phyloP scores from a whole-genome alignment of 2,888 invertebrate species.

The Tenthredo mesomela region DNA sequence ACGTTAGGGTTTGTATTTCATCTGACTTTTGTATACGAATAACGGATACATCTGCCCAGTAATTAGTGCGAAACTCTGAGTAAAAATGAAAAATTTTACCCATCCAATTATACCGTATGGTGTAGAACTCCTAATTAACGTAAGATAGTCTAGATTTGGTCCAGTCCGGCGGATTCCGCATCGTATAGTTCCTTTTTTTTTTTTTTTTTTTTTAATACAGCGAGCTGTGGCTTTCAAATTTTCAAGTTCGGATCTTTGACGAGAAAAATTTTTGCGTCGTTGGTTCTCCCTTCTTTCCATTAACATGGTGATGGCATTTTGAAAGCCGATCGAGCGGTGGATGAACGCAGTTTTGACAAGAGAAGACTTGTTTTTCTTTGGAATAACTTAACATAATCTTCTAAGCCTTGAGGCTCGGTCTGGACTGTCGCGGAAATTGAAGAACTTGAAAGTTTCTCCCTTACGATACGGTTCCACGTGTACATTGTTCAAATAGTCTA shows the following conservation, averaged over 20 bases:
- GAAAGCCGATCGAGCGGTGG: conserved; percentile 38
- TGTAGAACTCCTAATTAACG: neutral
- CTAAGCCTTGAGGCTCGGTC: conserved; percentile 15
- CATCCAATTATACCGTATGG: neutral
- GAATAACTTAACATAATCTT: conserved; percentile 66
- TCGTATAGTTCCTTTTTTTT: neutral
- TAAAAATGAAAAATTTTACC: neutral
- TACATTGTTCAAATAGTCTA: neutral
- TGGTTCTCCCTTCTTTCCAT: conserved; percentile 20
- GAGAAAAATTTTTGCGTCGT: neutral
- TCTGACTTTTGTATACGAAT: neutral
- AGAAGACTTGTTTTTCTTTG: conserved; percentile 60
- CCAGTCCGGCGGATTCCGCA: neutral
- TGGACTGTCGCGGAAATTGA: conserved; percentile 36
- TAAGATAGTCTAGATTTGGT: neutral
- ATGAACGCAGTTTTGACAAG: conserved; percentile 48
- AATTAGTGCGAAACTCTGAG: conserved; percentile 1
- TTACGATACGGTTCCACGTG: conserved; percentile 23
- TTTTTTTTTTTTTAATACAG: neutral
- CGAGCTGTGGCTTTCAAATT: neutral
- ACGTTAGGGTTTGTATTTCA: conserved; percentile 9
- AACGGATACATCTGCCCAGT: conserved; percentile 32
- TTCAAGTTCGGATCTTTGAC: conserved; percentile 4
- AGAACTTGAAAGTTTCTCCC: conserved; percentile 42
- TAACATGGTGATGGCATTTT: conserved; percentile 46